Evolutionary conservation across 2,888 invertebrate species (phyloP), one percentile per base, ranked within the genome.

Genomic region (Idaea straminata): DNA sequence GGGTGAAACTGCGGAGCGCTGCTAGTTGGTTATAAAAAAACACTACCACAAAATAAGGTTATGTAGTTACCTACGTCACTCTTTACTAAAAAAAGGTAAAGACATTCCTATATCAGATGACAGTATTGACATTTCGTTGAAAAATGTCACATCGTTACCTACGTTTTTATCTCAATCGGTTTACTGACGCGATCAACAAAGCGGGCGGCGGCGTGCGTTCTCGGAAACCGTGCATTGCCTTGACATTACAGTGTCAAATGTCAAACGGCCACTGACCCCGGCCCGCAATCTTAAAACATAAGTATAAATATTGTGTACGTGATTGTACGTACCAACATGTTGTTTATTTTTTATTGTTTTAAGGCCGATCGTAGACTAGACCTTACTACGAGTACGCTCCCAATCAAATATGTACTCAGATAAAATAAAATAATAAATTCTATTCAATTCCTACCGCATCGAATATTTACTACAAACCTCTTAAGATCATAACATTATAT

Each of bases 241-340:
- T 91, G 91, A 92, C 91, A 91, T 91, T 91, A 90, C 85, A 79
- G 78, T 92, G 92, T 92, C 92, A 92, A 92, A 92, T 92, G 92
- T 91, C 91, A 91, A 83, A 74, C 77, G 92, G 87, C 70, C 88
- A 75, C 69, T 82, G 88, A 90, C 83, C 88, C 80, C 76, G 69
- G 66, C 81, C 25, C 47, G 47, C 47, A 47, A 47, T 47, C 47
- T 47, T 10, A 10, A 47, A 47, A 47, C 7, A 47, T 47, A 47
- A 47, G 13, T 47, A 47, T 13, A 4, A 10, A 38, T 47, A 47
- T 47, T 47, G 6, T 47, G 47, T 47, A 47, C 85, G 85, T 85
- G 87, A 87, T 86, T 85, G 86, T 84, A 83, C 80, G 74, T 67
- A 65, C 66, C 68, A 69, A 69, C 72, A 68, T 70, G 71, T 74